Evolutionary conservation across 2,113 vertebrate species (phyloP).

Genomic region (Rhinolophus sinicus): DNA sequence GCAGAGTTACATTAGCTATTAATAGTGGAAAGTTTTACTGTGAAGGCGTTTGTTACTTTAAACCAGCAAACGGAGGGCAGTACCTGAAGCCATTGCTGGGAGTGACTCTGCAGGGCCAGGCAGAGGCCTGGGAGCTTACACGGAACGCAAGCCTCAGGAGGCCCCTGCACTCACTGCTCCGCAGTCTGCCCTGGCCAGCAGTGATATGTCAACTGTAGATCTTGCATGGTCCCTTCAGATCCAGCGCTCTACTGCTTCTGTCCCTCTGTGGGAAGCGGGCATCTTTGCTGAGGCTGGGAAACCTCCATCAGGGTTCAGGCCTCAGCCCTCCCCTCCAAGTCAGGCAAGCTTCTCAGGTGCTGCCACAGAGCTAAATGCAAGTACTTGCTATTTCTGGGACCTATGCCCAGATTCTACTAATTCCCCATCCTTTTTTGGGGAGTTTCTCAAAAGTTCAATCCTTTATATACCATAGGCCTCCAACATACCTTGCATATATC

Average conservation of each 20-base stretch:
- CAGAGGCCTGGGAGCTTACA: background rate
- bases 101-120: background rate
- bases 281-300: background rate
- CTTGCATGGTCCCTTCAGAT: background rate
- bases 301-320: background rate
- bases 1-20: background rate
- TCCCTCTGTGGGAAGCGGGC: accelerated
- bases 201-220: background rate
- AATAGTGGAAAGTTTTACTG: background rate
- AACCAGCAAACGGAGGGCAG: background rate
- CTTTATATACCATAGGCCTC: background rate
- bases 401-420: background rate
- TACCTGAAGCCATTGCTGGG: background rate
- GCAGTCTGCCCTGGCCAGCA: background rate
- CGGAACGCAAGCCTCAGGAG: background rate
- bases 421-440: background rate
- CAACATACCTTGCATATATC: background rate
- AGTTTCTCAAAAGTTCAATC: background rate
- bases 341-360: background rate
- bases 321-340: background rate
- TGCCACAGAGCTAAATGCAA: background rate
- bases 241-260: background rate
- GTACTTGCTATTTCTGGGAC: background rate
- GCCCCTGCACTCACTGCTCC: too few species aligned
- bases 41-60: background rate